Conservation (phyloP, 1,140 invertebrate genomes). For the Lanistes nyassanus region DNA sequence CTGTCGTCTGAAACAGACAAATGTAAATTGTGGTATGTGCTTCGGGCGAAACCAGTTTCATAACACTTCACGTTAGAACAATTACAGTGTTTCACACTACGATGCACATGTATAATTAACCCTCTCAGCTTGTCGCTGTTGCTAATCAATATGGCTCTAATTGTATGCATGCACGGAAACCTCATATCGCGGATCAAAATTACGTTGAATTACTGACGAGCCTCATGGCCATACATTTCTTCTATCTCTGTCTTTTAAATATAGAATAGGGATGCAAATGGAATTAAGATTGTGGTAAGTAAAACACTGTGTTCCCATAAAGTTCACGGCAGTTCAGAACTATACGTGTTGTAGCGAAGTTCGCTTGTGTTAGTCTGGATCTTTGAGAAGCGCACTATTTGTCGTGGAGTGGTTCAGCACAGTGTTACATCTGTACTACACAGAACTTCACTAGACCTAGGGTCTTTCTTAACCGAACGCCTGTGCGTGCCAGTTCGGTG, state of each 20-base stretch:
- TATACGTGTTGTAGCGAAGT: no score
- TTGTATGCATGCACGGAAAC: not conserved
- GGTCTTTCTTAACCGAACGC: no score
- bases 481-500: no score
- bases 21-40: no score
- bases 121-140: not conserved
- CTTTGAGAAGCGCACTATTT: no score
- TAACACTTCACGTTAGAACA: not conserved
- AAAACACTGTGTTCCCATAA: not conserved
- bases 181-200: not conserved
- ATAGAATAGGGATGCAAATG: constrained; percentile 6
- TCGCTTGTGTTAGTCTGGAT: no score
- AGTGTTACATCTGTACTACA: no score
- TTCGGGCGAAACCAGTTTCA: no score
- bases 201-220: not conserved
- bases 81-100: constrained; percentile 5
- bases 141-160: not conserved
- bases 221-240: constrained; percentile 2
- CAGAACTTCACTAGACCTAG: no score
- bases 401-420: no score
- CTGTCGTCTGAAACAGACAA: no score
- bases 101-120: not conserved
- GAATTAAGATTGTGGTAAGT: not conserved
- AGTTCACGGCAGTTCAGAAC: no score
- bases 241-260: not conserved